Evolutionary conservation across 2,888 invertebrate species (phyloP), one percentile per base, ranked within the genome.

Genomic region (Mesorhabditis sp.): DNA sequence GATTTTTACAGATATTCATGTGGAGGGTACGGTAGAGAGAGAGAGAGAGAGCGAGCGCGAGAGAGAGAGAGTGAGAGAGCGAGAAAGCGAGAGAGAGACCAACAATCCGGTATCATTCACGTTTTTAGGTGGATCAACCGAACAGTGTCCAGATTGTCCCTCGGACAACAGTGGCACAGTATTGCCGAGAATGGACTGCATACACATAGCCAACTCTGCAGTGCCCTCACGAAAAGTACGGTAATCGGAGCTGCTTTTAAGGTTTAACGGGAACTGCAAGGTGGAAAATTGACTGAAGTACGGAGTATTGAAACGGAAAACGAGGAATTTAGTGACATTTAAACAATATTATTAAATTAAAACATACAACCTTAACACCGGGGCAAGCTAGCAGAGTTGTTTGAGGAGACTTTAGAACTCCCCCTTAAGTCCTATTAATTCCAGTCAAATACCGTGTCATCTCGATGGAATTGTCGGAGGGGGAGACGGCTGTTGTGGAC

Each of bases 381-480:
- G 28, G 28, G 28, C 28, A 28, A 28, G 28, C 1, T 28, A 28
- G 28, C 28, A 28, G 28, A 28, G 28, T 1, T 28, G 28, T 28
- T 28, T 28, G 28, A 28, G 28, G 28, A 28, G 28, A 28, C 28
- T 28, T 28, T 28, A 28, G 28, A 28, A 28, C 28, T 28, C 28
- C 28, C 28, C 28, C 28, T 28, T 1, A 28, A 28, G 28, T 50
- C n/a, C n/a, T 50, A 10, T n/a, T 13, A 50, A 50, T 50, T 50
- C n/a, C n/a, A 50, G 58, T 50, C 58, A 10, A n/a, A 10, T 13
- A 10, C 58, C 58, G 58, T 10, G 58, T 13, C 10, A 10, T 50
- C 58, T 50, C 58, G n/a, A 50, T 50, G 10, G 58, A 50, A n/a
- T 50, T 50, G 58, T 50, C 58, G 10, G 58, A 50, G 58, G 58